phyloP scores from a whole-genome alignment of 2,888 invertebrate genomes.

The Diloba caeruleocephala region DNA sequence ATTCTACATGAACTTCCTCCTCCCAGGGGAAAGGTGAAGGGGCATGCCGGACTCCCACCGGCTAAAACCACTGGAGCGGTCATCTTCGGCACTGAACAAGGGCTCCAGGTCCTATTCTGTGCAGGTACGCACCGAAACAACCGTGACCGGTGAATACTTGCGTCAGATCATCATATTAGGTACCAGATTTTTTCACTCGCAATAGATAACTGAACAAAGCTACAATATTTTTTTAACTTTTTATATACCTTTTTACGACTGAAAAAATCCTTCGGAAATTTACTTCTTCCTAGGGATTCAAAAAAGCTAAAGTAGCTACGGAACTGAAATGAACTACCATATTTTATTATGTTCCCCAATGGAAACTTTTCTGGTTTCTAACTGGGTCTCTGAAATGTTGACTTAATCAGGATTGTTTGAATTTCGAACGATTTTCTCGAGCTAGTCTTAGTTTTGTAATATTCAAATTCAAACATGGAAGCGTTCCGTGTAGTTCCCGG shows the following conservation, averaged over 20 bases:
- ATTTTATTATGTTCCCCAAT: slow-evolving; percentile 5
- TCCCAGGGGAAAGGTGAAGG: too few relatives aligned
- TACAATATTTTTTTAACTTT: slow-evolving; percentile 25
- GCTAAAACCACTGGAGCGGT: too few relatives aligned
- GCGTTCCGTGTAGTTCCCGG: too few relatives aligned
- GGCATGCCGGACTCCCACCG: too few relatives aligned
- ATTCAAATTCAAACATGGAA: too few relatives aligned
- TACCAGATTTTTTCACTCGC: slow-evolving; percentile 13
- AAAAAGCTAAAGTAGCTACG: slow-evolving; percentile 13
- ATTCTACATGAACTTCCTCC: too few relatives aligned
- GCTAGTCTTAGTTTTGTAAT: not conserved
- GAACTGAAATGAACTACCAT: too few relatives aligned
- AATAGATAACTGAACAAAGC: slow-evolving; percentile 10
- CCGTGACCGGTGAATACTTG: too few relatives aligned
- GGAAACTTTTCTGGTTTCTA: not conserved
- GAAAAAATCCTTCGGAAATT: slow-evolving; percentile 28
- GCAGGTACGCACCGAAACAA: too few relatives aligned
- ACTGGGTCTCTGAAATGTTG: not conserved
- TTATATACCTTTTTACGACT: slow-evolving; percentile 16
- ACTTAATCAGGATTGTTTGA: not conserved
- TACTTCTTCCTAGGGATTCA: slow-evolving; percentile 17
- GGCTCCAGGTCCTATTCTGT: too few relatives aligned
- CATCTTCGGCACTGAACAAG: too few relatives aligned
- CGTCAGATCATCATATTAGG: too few relatives aligned
- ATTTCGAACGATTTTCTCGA: not conserved